Base-by-base conservation (phyloP, 1,140 invertebrate genomes). In the Dendroctonus valens region DNA sequence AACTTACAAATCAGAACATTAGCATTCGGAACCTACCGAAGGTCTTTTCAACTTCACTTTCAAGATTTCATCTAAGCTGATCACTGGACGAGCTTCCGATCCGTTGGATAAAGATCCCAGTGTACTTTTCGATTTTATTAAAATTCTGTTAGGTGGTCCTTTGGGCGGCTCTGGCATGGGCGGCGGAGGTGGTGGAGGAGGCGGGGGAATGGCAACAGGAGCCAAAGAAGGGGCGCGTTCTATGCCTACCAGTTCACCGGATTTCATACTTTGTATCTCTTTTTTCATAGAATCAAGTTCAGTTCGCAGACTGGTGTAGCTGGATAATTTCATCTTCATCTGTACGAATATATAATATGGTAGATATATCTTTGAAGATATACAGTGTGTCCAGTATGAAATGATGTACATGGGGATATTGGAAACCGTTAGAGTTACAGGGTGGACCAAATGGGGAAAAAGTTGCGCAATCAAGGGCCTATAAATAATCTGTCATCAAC, bases 21-120 rank as follows among this genome's bases (percentile, higher is more conserved):
- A n/a, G n/a, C n/a, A n/a, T n/a, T n/a, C n/a, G n/a, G n/a, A n/a
- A 69, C 67, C 65, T 53, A 75, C 74, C 26, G 69, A 48, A 2
- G 70, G 48, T 72, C 74, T 76, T 59, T 68, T 70, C 65, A 76
- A 46, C 59, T 74, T 74, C 3, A 76, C 73, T 52, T 74, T 73
- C 14, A 74, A 59, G 4, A 76, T 74, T 39, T 74, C 74, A 40
- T 76, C 72, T 41, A 74, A 50, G 12, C 70, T 72, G 26, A 76
- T 76, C 9, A 73, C 54, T 6, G 74, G 74, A n/a, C 74, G 60
- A 8, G 42, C 41, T 41, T 68, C 58, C 11, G 53, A 58, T 40
- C 63, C 59, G 12, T 51, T 55, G 1, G 49, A 26, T 15, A 5
- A 15, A 7, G 12, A 69, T 1, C 44, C 46, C 12, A 65, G 15